Evolutionary conservation across 2,113 vertebrate genomes (phyloP), one percentile per base, ranked within the genome.

Genomic region (Collichthys lucidus): DNA sequence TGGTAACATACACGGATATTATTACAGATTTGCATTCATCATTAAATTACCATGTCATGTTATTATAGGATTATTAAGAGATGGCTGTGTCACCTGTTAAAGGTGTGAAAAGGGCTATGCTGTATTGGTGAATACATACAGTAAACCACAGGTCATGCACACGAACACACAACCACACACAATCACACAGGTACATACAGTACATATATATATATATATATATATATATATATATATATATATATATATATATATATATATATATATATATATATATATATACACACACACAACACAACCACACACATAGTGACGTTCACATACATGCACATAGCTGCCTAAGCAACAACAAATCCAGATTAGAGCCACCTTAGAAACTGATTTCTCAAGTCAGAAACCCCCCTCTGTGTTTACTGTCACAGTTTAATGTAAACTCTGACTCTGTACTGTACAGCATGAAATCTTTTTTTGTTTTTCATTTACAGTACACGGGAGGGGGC

Each of bases 91-190:
- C 82, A 89, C 84, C 80, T 85, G 85, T 88, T 73, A 35, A 57
- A 76, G 86, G 86, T 91, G 86, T 89, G 91, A 83, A 87, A 94
- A 94, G 93, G 92, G 93, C 91, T 94, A 94, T 87, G 85, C 82
- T 94, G 89, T 92, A 88, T 81, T 88, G 83, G 77, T 79, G 69
- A 90, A 83, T 68, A 92, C 47, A 8, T 78, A 74, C 86, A 88
- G 77, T 91, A 65, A 79, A 76, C 49, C 49, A 84, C 66, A 80
- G 40, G 60, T 59, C 42, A 70, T 53, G 65, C 4, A 72, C 15
- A 66, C 24, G 53, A 22, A 57, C 29, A 71, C 42, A 42, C 59
- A 29, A 19, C 35, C 44, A 75, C 55, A 59, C 40, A 75, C 55
- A 53, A 20, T 53, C 29, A 83, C 55, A 59, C 24, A 52, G 16